Evolutionary conservation across 2,797 vertebrate species (phyloP), one percentile per base, ranked within the genome.

Genomic region (Labroides dimidiatus): DNA sequence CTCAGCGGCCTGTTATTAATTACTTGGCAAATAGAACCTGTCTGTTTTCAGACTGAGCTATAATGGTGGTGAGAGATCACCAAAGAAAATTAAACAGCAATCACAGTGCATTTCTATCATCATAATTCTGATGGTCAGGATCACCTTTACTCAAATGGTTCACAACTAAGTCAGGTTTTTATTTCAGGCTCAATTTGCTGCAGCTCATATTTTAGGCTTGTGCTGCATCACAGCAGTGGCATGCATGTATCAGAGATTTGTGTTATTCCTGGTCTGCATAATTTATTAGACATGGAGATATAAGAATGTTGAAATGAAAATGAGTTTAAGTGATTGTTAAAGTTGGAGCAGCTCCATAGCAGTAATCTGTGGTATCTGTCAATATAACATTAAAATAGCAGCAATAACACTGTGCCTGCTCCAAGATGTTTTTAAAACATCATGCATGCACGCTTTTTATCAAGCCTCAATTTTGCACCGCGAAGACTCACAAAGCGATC

Each of bases 131-230:
- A 96, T 94, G 93, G 93, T 94, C 92, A 91, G 90, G 85, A 93
- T 93, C 87, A 92, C 91, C 93, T 93, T 95, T 95, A 92, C 87
- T 83, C 75, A 86, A 86, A 88, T 91, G 91, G 87, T 85, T 93
- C 92, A 89, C 84, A 91, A 96, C 95, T 95, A 96, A 96, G 96
- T 93, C 94, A 89, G 1, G 82, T 76, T 89, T 95, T 96, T 95
- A 97, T 95, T 96, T 95, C 94, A 93, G 94, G 94, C 93, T 96
- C 94, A 94, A 95, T 96, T 96, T 97, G 93, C 89, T 85, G 89
- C 92, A 83, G 91, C 95, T 95, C 95, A 95, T 96, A 95, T 96
- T 96, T 97, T 94, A 96, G 87, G 92, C 96, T 97, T 95, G 96
- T 94, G 93, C 91, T 88, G 87, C 80, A 90, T 95, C 94, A 94